Conservation (phyloP, 1,140 invertebrate species). For the Steinernema khuongi region DNA sequence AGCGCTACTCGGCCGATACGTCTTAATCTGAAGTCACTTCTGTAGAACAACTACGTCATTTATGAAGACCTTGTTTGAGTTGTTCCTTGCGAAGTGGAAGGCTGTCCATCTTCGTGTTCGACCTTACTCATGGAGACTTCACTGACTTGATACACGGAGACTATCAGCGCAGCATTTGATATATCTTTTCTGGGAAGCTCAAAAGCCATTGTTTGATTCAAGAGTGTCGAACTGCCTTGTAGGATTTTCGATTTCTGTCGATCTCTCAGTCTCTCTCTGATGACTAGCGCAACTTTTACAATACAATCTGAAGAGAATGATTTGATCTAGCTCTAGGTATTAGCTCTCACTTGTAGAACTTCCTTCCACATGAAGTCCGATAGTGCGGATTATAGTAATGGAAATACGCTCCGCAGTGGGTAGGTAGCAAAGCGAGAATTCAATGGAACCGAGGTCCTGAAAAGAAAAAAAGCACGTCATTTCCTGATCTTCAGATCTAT, state of each 20-base stretch:
- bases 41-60: too few species aligned
- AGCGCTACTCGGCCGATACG: too few species aligned
- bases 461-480: too few species aligned
- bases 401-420: neutral
- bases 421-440: neutral
- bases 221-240: neutral
- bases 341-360: neutral
- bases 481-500: too few species aligned
- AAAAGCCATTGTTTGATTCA: neutral
- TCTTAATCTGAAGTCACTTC: too few species aligned
- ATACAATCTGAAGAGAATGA: neutral
- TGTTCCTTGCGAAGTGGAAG: too few species aligned
- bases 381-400: neutral
- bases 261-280: neutral
- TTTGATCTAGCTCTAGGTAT: neutral
- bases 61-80: too few species aligned
- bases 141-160: neutral
- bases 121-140: too few species aligned
- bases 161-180: neutral
- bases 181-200: neutral
- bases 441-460: neutral
- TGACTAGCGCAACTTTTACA: neutral
- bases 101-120: too few species aligned
- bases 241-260: neutral
- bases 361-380: neutral